Evolutionary conservation across 2,888 invertebrate species (phyloP), one percentile per base, ranked within the genome.

Genomic region (Kuschelorhynchus macadamiae): DNA sequence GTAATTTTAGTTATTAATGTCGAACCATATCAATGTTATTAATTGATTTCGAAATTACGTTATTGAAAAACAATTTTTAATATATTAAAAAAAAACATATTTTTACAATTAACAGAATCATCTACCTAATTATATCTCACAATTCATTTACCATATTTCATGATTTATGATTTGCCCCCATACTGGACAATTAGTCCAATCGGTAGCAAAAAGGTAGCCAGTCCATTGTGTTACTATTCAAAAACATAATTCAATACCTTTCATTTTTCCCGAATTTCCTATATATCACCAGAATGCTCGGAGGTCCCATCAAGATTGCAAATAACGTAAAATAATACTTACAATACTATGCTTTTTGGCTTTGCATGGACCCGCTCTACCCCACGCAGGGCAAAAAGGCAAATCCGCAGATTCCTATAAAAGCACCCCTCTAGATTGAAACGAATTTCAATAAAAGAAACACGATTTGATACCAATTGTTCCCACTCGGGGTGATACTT

Each of bases 381-480:
- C 65, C 65, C 65, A 65, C 56, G 50, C 49, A 42, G 65, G 14
- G 65, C 25, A 21, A 12, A 18, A 47, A 25, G 52, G 18, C 14
- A 39, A 56, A 49, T 50, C 16, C 50, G 49, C 57, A 57, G 42
- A 14, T 57, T 46, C n/a, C 1, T 33, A 44, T 57, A 57, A 46
- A 39, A 33, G 33, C 9, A 65, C 32, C 57, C 65, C 66, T 50
- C 46, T 41, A 32, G 53, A 66, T 60, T 46, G 64, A 42, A 57
- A 55, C 56, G 64, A 55, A 64, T 56, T 57, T 32, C 33, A 53
- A 60, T 66, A 53, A 66, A 66, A 66, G 53, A 60, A 66, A 60
- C 41, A 53, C 59, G 53, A 66, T 66, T 66, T 60, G 53, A 66
- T 53, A 39, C 16, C 32, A 61, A 56, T 67, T 61, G 67, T 61